Evolutionary conservation across 2,888 invertebrate species (phyloP).

Genomic region (Oegoconia quadripuncta): DNA sequence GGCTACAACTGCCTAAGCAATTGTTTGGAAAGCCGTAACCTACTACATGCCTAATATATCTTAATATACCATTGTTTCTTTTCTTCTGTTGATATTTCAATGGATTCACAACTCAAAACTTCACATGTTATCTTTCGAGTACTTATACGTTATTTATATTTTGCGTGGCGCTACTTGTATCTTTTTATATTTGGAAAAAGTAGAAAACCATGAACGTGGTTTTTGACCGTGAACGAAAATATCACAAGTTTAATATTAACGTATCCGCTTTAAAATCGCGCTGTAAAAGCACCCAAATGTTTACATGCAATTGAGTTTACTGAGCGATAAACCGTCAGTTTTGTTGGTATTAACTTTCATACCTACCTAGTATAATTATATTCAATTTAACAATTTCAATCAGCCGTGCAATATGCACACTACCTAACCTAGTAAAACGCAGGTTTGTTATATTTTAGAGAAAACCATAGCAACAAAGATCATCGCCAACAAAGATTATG

Average conservation of each 20-base stretch:
- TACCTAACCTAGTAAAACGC: too few relatives aligned
- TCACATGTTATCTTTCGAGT: constrained; percentile 13
- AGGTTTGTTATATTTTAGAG: background rate
- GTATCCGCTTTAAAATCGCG: constrained; percentile 29
- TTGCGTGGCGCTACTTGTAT: background rate
- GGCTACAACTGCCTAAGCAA: constrained; percentile 22
- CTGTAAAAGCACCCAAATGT: constrained; percentile 17
- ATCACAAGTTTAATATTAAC: constrained; percentile 23
- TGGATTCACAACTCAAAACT: constrained; percentile 33
- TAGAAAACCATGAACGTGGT: constrained; percentile 12
- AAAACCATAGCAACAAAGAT: constrained; percentile 4
- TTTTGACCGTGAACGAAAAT: constrained; percentile 33
- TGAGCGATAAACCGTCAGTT: constrained; percentile 5
- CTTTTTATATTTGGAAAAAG: constrained; percentile 8
- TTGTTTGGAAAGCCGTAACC: constrained; percentile 44
- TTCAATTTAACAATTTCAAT: too few relatives aligned
- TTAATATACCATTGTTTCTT: constrained; percentile 54
- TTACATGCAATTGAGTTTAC: constrained; percentile 13
- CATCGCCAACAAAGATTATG: constrained; percentile 18
- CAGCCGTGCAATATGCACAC: too few relatives aligned
- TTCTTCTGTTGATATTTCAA: constrained; percentile 34
- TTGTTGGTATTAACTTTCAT: too few relatives aligned
- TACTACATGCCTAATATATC: constrained; percentile 45
- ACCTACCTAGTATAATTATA: too few relatives aligned
- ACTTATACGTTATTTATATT: background rate